A percentile compares a stretch with the other conserved stretches of the same genome.
Conservation (phyloP, 2,797 vertebrate species). For the Sphaeramia orbicularis region DNA sequence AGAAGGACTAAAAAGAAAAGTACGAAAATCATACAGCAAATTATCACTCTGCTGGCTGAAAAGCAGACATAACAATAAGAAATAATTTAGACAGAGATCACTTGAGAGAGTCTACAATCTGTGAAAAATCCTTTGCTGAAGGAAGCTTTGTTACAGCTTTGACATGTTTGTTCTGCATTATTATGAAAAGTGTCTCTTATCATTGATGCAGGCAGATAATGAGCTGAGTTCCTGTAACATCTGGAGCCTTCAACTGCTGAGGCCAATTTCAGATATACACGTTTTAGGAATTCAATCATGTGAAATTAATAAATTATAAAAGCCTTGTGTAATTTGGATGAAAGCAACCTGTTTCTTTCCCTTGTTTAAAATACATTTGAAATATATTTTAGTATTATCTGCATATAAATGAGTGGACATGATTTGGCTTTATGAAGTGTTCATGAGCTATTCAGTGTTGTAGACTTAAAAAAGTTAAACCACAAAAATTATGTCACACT, state of each 20-base stretch:
- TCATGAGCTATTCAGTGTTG: not conserved
- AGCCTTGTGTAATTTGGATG: not conserved
- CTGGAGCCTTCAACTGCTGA: conserved; percentile 34
- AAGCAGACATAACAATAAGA: too few relatives aligned
- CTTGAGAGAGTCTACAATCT: not conserved
- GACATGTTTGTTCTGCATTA: conserved; percentile 11
- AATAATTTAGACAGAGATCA: not conserved
- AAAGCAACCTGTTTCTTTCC: not conserved
- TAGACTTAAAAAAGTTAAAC: not conserved
- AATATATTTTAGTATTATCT: not conserved
- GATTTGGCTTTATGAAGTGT: not conserved
- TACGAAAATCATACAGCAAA: not conserved
- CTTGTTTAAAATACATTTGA: not conserved
- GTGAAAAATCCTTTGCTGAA: not conserved
- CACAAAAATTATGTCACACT: too few relatives aligned
- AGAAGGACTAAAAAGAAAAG: not conserved
- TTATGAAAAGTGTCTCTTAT: conserved; percentile 28
- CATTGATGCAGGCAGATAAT: conserved; percentile 28
- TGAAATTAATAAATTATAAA: not conserved
- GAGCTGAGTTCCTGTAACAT: conserved; percentile 36
- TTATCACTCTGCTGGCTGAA: not conserved
- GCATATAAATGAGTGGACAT: not conserved
- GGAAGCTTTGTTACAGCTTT: conserved; percentile 5
- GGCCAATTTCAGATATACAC: conserved; percentile 17
- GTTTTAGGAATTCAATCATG: conserved; percentile 18